These are phyloP conservation scores for Labeo rohita DNA, from an alignment of 2,113 vertebrate genomes.

Conservation along the genomic window DNA sequence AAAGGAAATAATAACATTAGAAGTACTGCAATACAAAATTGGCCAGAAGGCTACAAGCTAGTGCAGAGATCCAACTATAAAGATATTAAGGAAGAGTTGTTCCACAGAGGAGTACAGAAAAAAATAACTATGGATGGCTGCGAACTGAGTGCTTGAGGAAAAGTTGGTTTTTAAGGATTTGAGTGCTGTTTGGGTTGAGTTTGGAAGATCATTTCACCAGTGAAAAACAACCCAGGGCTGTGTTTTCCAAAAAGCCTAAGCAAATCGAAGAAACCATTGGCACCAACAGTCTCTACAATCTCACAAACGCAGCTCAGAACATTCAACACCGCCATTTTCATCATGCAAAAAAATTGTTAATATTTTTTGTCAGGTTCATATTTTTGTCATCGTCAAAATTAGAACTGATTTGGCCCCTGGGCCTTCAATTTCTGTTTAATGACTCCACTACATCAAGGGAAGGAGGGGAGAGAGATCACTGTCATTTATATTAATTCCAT, in stretches of 20 bases:
- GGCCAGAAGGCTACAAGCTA: not conserved
- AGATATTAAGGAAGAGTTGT: not conserved
- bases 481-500: constrained; percentile 8
- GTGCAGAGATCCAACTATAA: not conserved
- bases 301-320: not conserved
- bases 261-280: not conserved
- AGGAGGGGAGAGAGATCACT: not conserved
- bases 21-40: not conserved
- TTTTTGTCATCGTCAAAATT: not conserved
- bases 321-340: not conserved
- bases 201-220: not conserved
- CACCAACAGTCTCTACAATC: not conserved
- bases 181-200: not conserved
- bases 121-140: not conserved
- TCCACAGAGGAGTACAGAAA: not conserved
- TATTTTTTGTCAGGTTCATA: constrained; percentile 8
- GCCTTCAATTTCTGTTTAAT: constrained; percentile 15
- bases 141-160: not conserved
- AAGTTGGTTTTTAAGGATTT: not conserved
- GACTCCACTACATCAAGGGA: not conserved
- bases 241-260: not conserved
- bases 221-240: not conserved
- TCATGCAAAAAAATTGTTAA: not conserved
- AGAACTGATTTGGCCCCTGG: not conserved
- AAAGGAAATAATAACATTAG: not conserved